These are phyloP conservation scores for Ceyx melanurus DNA, from an alignment of 2,113 vertebrate species.

Conservation along the genomic window DNA sequence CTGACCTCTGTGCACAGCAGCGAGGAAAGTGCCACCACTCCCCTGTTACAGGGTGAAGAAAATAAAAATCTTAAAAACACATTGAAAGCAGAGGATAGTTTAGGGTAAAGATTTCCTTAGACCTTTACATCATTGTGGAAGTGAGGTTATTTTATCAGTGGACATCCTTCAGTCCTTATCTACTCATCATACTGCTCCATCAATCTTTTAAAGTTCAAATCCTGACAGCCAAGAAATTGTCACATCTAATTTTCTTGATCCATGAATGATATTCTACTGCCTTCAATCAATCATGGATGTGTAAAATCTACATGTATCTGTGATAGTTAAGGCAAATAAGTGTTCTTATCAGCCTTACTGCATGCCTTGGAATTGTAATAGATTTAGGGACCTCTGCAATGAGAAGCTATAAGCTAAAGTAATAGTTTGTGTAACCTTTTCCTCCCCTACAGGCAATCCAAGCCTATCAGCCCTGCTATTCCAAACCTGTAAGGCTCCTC, in stretches of 20 bases:
- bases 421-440: neutral
- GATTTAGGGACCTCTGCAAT: neutral
- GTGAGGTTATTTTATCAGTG: neutral
- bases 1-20: too few species aligned
- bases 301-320: neutral
- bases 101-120: neutral
- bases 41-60: too few species aligned
- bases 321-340: neutral
- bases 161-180: neutral
- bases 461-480: neutral
- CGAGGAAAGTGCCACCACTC: too few species aligned
- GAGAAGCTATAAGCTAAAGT: neutral
- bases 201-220: constrained; percentile 7
- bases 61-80: too few species aligned
- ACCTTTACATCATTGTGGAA: neutral
- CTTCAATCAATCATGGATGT: neutral
- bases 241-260: constrained; percentile 20
- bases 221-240: neutral
- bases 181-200: neutral
- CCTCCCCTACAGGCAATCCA: neutral
- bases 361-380: neutral
- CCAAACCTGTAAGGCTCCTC: neutral
- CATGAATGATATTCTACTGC: neutral
- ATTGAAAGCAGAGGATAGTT: neutral
- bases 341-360: neutral